A percentile compares a stretch with the other conserved stretches of the same genome.
These are phyloP conservation scores for Chloroclysta siterata DNA, from an alignment of 2,888 invertebrate genomes.

Conservation along the genomic window DNA sequence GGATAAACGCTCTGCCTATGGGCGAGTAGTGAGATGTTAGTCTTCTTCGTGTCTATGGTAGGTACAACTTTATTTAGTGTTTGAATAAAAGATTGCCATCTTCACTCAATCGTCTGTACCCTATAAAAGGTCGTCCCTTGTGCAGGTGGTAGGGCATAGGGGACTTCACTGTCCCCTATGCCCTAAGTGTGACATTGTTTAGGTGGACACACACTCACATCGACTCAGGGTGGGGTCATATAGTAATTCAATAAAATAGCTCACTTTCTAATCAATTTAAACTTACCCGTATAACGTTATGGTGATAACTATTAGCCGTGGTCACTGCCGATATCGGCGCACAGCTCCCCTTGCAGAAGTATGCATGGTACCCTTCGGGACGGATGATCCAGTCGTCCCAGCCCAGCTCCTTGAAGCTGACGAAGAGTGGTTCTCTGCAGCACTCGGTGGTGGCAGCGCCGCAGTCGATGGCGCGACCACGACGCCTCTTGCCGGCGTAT, in stretches of 20 bases:
- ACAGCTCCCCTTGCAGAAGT: constrained; percentile 94
- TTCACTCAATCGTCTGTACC: no score
- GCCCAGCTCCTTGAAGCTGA: constrained; percentile 93
- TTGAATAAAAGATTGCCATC: no score
- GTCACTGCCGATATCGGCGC: constrained; percentile 89
- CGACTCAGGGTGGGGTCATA: no score
- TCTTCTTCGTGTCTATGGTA: no score
- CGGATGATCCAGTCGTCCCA: constrained; percentile 96
- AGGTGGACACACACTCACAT: no score
- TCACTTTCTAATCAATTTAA: not conserved
- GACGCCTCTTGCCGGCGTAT: constrained; percentile 87
- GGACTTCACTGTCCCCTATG: no score
- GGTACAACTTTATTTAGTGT: no score
- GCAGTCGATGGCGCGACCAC: constrained; percentile 88
- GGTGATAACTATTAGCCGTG: constrained; percentile 85
- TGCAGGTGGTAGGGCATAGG: no score
- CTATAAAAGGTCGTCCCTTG: no score
- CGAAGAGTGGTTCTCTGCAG: constrained; percentile 92
- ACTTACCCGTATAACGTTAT: constrained; percentile 90
- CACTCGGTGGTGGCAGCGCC: constrained; percentile 88
- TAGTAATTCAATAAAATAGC: not conserved
- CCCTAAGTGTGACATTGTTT: no score
- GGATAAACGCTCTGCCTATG: no score
- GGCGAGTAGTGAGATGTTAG: no score
- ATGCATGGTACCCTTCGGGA: constrained; percentile 93